Base-by-base conservation (phyloP, 2,113 vertebrate species). In the Gopherus evgoodei region DNA sequence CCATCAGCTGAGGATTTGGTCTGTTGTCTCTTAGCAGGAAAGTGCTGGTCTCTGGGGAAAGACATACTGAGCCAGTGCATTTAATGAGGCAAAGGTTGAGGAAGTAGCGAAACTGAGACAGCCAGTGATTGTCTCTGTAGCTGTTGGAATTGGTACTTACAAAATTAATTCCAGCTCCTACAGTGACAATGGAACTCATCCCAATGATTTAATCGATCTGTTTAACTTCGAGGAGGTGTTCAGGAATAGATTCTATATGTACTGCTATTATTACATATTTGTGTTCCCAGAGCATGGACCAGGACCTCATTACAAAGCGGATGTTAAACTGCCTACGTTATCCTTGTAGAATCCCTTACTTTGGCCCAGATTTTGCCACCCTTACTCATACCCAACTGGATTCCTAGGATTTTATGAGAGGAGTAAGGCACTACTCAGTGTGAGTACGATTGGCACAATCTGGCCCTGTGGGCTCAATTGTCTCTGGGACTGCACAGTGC, bases 51-150 rank as follows among this genome's bases (percentile, higher is more conserved):
- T 8, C 76, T 42, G 80, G 59, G 83, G 49, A 83, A 72, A 56
- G 78, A 88, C n/a, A 11, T 0, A 0, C 17, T 82, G 12, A 25
- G 52, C 22, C 0, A 0, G 5, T 11, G 29, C 44, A 8, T 35
- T 52, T 35, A 52, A 44, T 27, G 14, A 81, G 81, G 47, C 10
- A 94, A 94, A 90, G 9, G 50, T 6, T 1, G 0, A 5, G 8
- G 14, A 22, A 38, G 69, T 19, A 85, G 31, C 5, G 44, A 78
- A 49, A 49, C 22, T 1, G 21, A 84, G 91, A 0, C 1, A 56
- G n/a, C 5, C 24, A 79, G 53, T 94, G 82, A 44, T 94, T 16
- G 50, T 24, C 65, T 53, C 3, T 31, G 4, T 52, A 7, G 2
- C 11, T 88, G 22, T 24, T 72, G 29, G 22, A 88, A 80, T 29